phyloP scores from a whole-genome alignment of 2,888 invertebrate species.

The Apamea sordens region DNA sequence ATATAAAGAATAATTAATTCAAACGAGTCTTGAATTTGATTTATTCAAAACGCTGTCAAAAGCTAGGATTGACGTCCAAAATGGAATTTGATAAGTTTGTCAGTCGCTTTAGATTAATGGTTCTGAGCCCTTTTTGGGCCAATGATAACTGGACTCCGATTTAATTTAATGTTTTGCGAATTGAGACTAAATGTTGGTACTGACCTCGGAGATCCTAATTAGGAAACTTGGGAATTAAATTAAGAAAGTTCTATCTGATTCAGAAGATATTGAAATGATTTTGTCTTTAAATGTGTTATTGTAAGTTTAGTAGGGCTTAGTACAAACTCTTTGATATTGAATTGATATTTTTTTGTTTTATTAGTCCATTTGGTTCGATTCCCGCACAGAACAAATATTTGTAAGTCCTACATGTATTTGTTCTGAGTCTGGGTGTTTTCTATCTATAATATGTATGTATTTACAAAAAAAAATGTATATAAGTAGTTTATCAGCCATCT shows the following conservation, averaged over 20 bases:
- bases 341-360: not conserved
- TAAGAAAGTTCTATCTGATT: conserved; percentile 36
- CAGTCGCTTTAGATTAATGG: conserved; percentile 50
- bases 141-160: conserved; percentile 41
- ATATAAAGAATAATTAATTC: conserved; percentile 34
- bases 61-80: conserved; percentile 28
- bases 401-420: no score
- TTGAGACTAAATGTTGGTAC: conserved; percentile 27
- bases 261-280: conserved; percentile 20
- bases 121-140: conserved; percentile 24
- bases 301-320: not conserved
- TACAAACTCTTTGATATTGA: not conserved
- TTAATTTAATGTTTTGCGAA: conserved; percentile 46
- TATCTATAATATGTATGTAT: no score
- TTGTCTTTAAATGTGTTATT: not conserved
- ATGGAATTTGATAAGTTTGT: conserved; percentile 47
- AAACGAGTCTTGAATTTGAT: conserved; percentile 36
- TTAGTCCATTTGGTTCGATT: not conserved
- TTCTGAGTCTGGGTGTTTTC: no score
- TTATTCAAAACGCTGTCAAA: conserved; percentile 40
- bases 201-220: conserved; percentile 39
- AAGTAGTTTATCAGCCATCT: no score
- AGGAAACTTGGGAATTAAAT: conserved; percentile 43
- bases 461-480: no score
- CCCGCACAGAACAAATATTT: no score